Conservation (phyloP, 2,113 vertebrate genomes). For the Apteryx mantelli region DNA sequence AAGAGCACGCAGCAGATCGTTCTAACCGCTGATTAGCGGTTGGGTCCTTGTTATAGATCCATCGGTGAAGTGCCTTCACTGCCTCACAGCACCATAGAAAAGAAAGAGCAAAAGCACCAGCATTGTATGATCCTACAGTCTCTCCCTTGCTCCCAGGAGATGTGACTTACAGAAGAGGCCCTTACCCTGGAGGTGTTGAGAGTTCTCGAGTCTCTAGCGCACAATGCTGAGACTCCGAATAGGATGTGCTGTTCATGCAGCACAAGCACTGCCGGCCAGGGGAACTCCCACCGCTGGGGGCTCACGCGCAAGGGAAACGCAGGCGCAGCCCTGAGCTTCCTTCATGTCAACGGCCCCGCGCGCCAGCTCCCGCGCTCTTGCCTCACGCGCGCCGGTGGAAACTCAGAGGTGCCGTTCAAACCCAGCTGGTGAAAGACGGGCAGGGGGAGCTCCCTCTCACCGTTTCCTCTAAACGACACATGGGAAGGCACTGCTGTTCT, state of each 20-base stretch:
- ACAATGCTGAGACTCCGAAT: fast-evolving
- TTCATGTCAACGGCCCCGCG: fast-evolving
- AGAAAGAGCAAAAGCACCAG: not conserved
- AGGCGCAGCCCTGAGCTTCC: fast-evolving
- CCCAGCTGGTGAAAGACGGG: not conserved
- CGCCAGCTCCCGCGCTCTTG: not conserved
- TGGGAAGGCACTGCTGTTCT: not conserved
- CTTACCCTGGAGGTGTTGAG: not conserved
- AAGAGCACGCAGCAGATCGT: not conserved
- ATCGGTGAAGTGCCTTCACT: not conserved
- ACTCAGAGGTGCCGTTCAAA: not conserved
- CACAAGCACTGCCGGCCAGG: fast-evolving
- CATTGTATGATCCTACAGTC: fast-evolving
- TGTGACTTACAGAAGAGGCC: not conserved
- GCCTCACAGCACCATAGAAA: fast-evolving
- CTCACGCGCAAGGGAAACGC: fast-evolving
- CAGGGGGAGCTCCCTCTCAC: not conserved
- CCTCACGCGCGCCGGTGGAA: not conserved
- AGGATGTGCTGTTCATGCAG: fast-evolving
- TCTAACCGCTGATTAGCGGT: not conserved
- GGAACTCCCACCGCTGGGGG: not conserved
- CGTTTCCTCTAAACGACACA: fast-evolving
- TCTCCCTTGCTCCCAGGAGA: not conserved
- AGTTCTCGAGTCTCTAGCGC: not conserved
- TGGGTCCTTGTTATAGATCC: not conserved